Conservation (phyloP, 1,140 invertebrate species). For the Paralvinella palmiformis region DNA sequence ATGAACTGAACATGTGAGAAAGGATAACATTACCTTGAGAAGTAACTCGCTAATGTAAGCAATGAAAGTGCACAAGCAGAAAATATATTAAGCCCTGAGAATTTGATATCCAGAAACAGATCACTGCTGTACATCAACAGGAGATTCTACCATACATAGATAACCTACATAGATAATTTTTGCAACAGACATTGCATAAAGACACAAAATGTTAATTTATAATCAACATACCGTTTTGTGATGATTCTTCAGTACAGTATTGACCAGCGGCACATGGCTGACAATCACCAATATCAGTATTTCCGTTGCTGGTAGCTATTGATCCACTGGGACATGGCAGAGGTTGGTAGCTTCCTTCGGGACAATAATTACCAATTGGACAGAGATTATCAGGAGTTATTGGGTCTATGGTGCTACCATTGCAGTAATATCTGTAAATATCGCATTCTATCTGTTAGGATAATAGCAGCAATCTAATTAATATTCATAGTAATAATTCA, state of each 20-base stretch:
- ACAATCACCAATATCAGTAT: slow-evolving; percentile 35
- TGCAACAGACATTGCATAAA: slow-evolving; percentile 6
- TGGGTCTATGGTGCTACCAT: slow-evolving; percentile 35
- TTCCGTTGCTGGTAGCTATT: slow-evolving; percentile 35
- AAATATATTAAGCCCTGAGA: too few relatives aligned
- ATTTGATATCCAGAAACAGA: too few relatives aligned
- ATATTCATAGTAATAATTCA: too few relatives aligned
- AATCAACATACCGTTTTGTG: slow-evolving; percentile 31
- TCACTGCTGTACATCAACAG: too few relatives aligned
- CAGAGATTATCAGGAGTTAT: slow-evolving; percentile 34
- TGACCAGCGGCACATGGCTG: slow-evolving; percentile 39
- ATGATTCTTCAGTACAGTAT: slow-evolving; percentile 42
- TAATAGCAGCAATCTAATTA: too few relatives aligned
- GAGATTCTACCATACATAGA: too few relatives aligned
- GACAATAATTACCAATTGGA: slow-evolving; percentile 46
- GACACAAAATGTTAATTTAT: background rate
- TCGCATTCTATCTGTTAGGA: too few relatives aligned
- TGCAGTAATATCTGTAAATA: slow-evolving; percentile 42
- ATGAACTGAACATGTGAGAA: too few relatives aligned
- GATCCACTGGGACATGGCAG: slow-evolving; percentile 40
- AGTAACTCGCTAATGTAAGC: too few relatives aligned
- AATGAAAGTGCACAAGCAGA: too few relatives aligned
- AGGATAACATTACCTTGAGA: too few relatives aligned
- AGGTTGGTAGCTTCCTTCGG: slow-evolving; percentile 37
- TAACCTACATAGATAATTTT: too few relatives aligned